Evolutionary conservation across 2,797 vertebrate genomes (phyloP).

Genomic region (Diplodus sargus): DNA sequence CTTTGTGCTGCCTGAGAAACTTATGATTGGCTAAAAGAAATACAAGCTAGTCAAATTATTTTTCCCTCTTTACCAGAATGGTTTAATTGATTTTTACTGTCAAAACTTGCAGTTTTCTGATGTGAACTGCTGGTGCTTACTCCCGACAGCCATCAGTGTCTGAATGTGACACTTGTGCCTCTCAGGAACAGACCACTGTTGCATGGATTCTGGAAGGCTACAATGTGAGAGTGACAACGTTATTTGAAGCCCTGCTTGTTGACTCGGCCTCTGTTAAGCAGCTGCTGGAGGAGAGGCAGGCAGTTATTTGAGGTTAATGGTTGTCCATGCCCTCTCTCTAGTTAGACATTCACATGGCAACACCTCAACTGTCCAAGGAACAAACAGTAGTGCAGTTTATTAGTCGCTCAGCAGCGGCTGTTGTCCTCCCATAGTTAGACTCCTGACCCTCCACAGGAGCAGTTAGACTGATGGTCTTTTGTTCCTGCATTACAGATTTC

Average conservation of each 20-base stretch:
- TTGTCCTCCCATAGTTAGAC: slow-evolving; percentile 22
- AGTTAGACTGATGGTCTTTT: background rate
- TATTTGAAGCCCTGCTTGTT: slow-evolving; percentile 70
- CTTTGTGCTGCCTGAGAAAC: too few species aligned
- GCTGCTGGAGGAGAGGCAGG: slow-evolving; percentile 67
- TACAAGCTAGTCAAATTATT: background rate
- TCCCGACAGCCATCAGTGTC: slow-evolving; percentile 33
- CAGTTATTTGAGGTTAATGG: slow-evolving; percentile 79
- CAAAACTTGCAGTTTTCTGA: slow-evolving; percentile 17
- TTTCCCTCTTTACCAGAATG: too few species aligned
- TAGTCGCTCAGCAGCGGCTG: slow-evolving; percentile 54
- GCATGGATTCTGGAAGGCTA: slow-evolving; percentile 61
- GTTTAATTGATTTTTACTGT: slow-evolving; percentile 16
- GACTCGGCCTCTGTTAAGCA: slow-evolving; percentile 67
- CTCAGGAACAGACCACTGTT: slow-evolving; percentile 38
- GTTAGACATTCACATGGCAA: slow-evolving; percentile 77
- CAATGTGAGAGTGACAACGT: slow-evolving; percentile 55
- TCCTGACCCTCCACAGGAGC: slow-evolving; percentile 18
- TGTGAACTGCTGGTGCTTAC: slow-evolving; percentile 22
- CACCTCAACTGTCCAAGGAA: slow-evolving; percentile 59
- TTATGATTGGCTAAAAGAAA: too few species aligned
- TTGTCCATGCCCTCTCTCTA: slow-evolving; percentile 67
- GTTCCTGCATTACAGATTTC: slow-evolving; percentile 13
- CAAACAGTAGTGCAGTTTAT: slow-evolving; percentile 64
- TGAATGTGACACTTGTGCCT: slow-evolving; percentile 44